phyloP scores from a whole-genome alignment of 2,888 invertebrate genomes.

The Scelioninae gen. 1 region DNA sequence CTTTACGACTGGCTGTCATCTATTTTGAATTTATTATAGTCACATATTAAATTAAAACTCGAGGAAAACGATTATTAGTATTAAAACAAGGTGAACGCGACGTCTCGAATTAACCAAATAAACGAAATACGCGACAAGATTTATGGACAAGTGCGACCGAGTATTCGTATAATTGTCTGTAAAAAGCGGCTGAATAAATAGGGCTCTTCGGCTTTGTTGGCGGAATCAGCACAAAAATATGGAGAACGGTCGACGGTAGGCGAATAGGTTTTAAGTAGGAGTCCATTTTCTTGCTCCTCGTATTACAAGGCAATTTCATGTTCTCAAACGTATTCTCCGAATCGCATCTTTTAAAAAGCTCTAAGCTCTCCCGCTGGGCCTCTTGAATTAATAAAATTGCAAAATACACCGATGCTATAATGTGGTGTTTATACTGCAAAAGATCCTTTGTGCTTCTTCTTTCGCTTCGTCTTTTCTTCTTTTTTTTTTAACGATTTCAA shows the following conservation, averaged over 20 bases:
- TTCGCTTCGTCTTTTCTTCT: not conserved
- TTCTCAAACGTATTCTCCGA: constrained; percentile 61
- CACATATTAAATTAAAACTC: constrained; percentile 33
- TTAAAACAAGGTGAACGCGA: constrained; percentile 17
- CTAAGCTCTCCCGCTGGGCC: constrained; percentile 67
- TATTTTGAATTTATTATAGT: constrained; percentile 31
- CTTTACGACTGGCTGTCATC: constrained; percentile 31
- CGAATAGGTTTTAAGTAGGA: constrained; percentile 62
- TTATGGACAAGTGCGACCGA: constrained; percentile 30
- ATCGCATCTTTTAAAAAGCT: constrained; percentile 68
- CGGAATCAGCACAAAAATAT: constrained; percentile 39
- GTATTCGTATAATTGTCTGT: constrained; percentile 68
- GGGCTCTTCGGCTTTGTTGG: constrained; percentile 63
- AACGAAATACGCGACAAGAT: constrained; percentile 36
- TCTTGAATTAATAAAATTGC: constrained; percentile 73
- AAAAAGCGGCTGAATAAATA: constrained; percentile 72
- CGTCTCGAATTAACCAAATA: constrained; percentile 32
- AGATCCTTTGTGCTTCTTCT: constrained; percentile 33
- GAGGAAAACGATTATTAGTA: constrained; percentile 33
- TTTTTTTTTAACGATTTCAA: constrained; percentile 33
- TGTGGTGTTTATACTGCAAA: constrained; percentile 54
- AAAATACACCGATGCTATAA: constrained; percentile 61
- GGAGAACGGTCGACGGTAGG: constrained; percentile 48
- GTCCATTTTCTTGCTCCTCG: constrained; percentile 67
- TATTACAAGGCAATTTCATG: constrained; percentile 66